Conservation (phyloP, 2,888 invertebrate genomes). For the Aricia artaxerxes region DNA sequence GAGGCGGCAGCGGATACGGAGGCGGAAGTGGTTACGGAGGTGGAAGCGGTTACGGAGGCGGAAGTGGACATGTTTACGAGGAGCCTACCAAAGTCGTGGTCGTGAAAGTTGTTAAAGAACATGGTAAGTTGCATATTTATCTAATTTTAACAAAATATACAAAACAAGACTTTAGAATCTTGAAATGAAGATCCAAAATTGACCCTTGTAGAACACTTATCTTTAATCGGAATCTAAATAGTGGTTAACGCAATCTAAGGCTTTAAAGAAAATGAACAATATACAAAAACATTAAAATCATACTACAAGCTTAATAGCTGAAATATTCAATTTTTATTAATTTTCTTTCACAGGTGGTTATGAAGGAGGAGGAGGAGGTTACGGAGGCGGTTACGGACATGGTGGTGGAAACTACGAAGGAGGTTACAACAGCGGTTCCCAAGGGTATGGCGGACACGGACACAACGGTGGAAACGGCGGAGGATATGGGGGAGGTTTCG, state of each 20-base stretch:
- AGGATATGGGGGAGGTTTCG: constrained; percentile 36
- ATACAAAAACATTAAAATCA: not conserved
- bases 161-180: not conserved
- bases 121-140: constrained; percentile 42
- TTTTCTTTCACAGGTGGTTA: not conserved
- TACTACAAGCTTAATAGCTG: too few relatives aligned
- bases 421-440: constrained; percentile 35
- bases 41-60: constrained; percentile 41
- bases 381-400: constrained; percentile 36
- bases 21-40: constrained; percentile 33
- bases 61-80: constrained; percentile 45
- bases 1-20: not conserved
- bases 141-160: not conserved
- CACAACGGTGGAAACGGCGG: constrained; percentile 35
- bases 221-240: not conserved
- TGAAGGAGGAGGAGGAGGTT: constrained; percentile 11
- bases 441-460: constrained; percentile 38
- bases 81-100: constrained; percentile 55
- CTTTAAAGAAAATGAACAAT: not conserved
- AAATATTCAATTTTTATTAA: not conserved
- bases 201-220: not conserved
- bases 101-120: constrained; percentile 57
- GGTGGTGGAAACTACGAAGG: constrained; percentile 35
- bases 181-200: not conserved
- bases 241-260: not conserved